phyloP scores from a whole-genome alignment of 2,113 vertebrate species.

The Chrysochloris asiatica region DNA sequence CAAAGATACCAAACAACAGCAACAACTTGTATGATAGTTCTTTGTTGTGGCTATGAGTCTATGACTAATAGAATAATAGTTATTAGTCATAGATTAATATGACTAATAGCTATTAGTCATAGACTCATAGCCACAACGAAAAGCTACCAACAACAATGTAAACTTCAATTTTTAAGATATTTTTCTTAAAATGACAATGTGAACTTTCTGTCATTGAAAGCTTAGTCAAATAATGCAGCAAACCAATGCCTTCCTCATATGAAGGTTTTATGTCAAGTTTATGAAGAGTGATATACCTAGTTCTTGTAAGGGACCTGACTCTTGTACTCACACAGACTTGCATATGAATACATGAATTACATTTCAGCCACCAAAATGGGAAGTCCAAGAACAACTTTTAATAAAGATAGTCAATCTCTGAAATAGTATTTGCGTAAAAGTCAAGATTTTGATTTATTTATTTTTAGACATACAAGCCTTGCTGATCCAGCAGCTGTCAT shows the following conservation, averaged over 20 bases:
- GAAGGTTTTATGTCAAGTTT: background rate
- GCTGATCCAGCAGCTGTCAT: background rate
- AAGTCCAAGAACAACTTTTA: background rate
- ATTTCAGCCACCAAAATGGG: background rate
- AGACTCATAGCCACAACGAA: too few species aligned
- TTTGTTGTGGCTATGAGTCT: too few species aligned
- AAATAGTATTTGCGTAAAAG: conserved; percentile 41
- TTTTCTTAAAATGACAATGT: background rate
- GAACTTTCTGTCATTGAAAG: background rate
- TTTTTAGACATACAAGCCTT: background rate
- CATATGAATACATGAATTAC: background rate
- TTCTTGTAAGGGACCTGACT: too few species aligned
- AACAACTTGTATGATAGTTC: too few species aligned
- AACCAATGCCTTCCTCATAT: background rate
- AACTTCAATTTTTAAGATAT: background rate
- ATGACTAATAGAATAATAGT: too few species aligned
- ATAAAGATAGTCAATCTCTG: background rate
- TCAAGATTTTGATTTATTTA: conserved; percentile 36
- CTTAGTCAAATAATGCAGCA: background rate
- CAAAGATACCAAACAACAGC: too few species aligned
- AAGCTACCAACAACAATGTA: background rate
- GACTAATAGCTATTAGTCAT: too few species aligned
- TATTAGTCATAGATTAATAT: too few species aligned
- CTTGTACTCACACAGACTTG: background rate
- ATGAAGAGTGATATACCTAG: background rate